Evolutionary conservation across 1,140 invertebrate species (phyloP).

Genomic region (Drosophila auraria): DNA sequence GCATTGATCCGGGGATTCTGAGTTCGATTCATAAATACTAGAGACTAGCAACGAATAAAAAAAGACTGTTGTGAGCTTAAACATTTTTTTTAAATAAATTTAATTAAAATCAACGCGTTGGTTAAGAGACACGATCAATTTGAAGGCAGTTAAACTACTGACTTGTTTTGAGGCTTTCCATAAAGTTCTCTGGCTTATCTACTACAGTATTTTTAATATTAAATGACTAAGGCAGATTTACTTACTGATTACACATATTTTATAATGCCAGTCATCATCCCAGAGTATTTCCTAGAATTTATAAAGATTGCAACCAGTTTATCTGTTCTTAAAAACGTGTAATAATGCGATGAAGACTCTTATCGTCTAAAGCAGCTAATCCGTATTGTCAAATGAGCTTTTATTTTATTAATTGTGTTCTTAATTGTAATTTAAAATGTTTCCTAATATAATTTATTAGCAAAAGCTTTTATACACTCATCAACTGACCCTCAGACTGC

Average conservation of each 20-base stretch:
- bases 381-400: too few relatives aligned
- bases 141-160: neutral
- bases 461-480: neutral
- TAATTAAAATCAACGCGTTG: neutral
- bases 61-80: neutral
- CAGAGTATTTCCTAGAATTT: neutral
- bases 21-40: neutral
- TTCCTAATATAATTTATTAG: neutral
- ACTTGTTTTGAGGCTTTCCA: neutral
- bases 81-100: neutral
- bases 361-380: neutral
- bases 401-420: neutral
- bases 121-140: neutral
- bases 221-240: neutral
- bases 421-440: neutral
- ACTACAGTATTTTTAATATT: too few relatives aligned
- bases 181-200: too few relatives aligned
- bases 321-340: too few relatives aligned
- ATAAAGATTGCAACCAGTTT: neutral
- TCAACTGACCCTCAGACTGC: too few relatives aligned
- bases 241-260: neutral
- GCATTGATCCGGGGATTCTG: neutral
- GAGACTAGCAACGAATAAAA: neutral
- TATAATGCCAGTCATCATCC: too few relatives aligned
- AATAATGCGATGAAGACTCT: neutral